phyloP scores from a whole-genome alignment of 2,888 invertebrate species.

The Taenaris catops region DNA sequence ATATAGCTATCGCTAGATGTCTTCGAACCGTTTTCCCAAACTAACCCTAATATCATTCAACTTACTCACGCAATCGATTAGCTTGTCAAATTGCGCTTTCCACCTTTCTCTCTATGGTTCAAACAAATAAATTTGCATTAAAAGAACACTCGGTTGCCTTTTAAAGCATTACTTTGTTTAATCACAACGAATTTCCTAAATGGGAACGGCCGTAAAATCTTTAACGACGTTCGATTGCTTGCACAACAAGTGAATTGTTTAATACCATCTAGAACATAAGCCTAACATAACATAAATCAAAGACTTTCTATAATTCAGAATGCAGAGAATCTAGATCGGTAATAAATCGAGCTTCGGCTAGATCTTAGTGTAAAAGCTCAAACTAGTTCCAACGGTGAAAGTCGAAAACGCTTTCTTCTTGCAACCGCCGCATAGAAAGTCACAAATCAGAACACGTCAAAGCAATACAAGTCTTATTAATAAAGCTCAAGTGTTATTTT shows the following conservation, averaged over 20 bases:
- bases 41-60: too few relatives aligned
- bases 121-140: not conserved
- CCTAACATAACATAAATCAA: slow-evolving; percentile 12
- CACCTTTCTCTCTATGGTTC: too few relatives aligned
- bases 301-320: slow-evolving; percentile 21
- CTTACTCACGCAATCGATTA: too few relatives aligned
- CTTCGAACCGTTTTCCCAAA: too few relatives aligned
- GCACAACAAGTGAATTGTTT: not conserved
- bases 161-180: not conserved
- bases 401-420: slow-evolving; percentile 34
- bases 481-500: not conserved
- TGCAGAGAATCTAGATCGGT: slow-evolving; percentile 22
- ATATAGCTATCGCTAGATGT: too few relatives aligned
- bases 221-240: not conserved
- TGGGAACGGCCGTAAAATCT: not conserved
- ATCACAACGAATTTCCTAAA: slow-evolving; percentile 2
- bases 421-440: not conserved
- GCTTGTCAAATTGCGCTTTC: too few relatives aligned
- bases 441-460: not conserved
- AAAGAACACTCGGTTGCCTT: not conserved
- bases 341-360: slow-evolving; percentile 20
- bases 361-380: slow-evolving; percentile 24
- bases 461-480: not conserved
- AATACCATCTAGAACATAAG: too few relatives aligned
- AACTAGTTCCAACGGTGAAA: slow-evolving; percentile 45